A percentile compares a stretch with the other conserved stretches of the same genome.
phyloP scores from a whole-genome alignment of 2,888 invertebrate genomes.

The Argynnis bischoffii region DNA sequence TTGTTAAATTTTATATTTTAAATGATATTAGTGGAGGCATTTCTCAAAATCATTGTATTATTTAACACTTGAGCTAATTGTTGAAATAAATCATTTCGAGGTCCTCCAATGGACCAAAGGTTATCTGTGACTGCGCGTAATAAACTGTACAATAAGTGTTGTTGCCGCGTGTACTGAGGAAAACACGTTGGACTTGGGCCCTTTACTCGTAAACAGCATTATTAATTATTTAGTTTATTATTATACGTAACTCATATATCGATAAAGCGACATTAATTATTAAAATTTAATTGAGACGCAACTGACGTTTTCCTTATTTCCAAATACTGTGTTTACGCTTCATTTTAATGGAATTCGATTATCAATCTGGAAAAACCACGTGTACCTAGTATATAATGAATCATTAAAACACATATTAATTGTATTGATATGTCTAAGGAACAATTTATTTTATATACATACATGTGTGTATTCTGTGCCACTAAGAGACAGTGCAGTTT shows the following conservation, averaged over 20 bases:
- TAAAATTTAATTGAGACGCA: conserved; percentile 11
- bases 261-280: conserved; percentile 13
- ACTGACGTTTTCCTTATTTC: conserved; percentile 9
- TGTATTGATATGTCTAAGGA: neutral
- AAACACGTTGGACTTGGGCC: conserved; percentile 33
- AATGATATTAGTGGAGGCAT: neutral
- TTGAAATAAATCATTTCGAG: conserved; percentile 62
- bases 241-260: conserved; percentile 2
- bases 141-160: conserved; percentile 35
- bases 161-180: conserved; percentile 29
- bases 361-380: conserved; percentile 10
- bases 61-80: conserved; percentile 57
- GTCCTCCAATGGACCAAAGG: conserved; percentile 58
- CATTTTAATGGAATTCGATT: conserved; percentile 1
- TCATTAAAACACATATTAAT: neutral
- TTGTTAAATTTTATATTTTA: neutral
- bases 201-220: conserved; percentile 11
- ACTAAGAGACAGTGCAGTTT: too few species aligned
- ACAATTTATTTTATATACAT: too few species aligned
- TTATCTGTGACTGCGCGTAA: conserved; percentile 64
- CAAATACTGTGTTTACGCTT: conserved; percentile 6
- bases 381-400: neutral
- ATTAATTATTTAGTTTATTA: conserved; percentile 15
- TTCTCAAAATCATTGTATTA: conserved; percentile 41
- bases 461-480: too few species aligned